A percentile compares a stretch with the other conserved stretches of the same genome.
Evolutionary conservation across 2,113 vertebrate species (phyloP).

Genomic region (Laticauda colubrina): DNA sequence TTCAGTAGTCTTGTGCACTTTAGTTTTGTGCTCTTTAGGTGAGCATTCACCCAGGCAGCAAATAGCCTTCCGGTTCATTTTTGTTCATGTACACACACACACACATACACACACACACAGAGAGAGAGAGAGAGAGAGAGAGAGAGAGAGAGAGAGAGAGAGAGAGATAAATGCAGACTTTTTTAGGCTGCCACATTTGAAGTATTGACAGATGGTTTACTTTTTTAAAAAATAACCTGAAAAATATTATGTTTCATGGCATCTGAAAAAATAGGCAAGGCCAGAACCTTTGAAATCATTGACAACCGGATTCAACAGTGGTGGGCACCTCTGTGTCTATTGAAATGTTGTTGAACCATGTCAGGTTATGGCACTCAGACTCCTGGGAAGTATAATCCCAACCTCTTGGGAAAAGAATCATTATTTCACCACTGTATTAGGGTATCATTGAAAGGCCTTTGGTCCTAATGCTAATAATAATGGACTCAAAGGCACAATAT

Average conservation of each 20-base stretch:
- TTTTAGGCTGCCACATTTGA: background rate
- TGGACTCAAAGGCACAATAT: background rate
- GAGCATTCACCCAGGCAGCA: background rate
- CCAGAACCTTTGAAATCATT: background rate
- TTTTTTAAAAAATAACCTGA: background rate
- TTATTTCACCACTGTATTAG: background rate
- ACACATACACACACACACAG: background rate
- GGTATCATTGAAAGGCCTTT: background rate
- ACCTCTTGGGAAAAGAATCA: background rate
- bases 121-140: background rate
- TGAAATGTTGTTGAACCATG: background rate
- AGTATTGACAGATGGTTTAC: background rate
- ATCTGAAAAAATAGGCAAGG: background rate
- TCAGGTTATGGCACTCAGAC: background rate
- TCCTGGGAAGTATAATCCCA: background rate
- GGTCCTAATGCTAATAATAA: background rate
- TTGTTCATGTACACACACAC: background rate
- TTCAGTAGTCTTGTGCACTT: background rate
- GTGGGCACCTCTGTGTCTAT: background rate
- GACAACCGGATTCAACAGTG: background rate
- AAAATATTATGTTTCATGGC: background rate
- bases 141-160: too few species aligned
- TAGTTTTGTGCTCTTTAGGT: background rate
- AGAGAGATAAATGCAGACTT: background rate
- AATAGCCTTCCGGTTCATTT: background rate